These are phyloP conservation scores for Pedicia rivosa DNA, from an alignment of 2,888 invertebrate species.

Conservation along the genomic window DNA sequence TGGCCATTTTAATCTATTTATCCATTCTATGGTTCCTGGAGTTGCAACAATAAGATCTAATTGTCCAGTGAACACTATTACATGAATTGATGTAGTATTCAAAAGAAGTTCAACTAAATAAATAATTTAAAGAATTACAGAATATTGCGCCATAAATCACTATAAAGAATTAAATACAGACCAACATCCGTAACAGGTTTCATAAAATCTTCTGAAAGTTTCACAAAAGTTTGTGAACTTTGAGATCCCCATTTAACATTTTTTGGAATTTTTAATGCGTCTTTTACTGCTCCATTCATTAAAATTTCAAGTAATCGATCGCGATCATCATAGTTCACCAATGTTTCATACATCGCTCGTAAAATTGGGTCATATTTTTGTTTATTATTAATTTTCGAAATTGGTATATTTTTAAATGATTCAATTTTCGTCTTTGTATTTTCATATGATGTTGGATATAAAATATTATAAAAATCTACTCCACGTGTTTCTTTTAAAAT, in stretches of 20 bases:
- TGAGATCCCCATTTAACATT: constrained; percentile 50
- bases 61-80: constrained; percentile 62
- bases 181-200: constrained; percentile 56
- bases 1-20: constrained; percentile 50
- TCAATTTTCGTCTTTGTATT: neutral
- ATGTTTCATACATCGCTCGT: constrained; percentile 19
- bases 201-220: constrained; percentile 56
- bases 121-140: neutral
- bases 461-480: constrained; percentile 73
- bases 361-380: neutral
- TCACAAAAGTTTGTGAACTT: constrained; percentile 39
- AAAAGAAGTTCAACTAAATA: constrained; percentile 47
- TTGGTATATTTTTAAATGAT: neutral
- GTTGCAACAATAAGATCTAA: constrained; percentile 74
- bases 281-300: constrained; percentile 57
- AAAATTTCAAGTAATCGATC: constrained; percentile 30
- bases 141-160: too few relatives aligned
- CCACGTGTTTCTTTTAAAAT: constrained; percentile 42
- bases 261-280: constrained; percentile 45
- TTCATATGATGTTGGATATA: constrained; percentile 27
- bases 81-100: constrained; percentile 46
- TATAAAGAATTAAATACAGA: constrained; percentile 19
- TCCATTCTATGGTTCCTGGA: constrained; percentile 60
- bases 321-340: constrained; percentile 25
- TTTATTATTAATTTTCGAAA: neutral